Conservation (phyloP, 2,113 vertebrate species). For the zebrafish (Danio rerio) region DNA sequence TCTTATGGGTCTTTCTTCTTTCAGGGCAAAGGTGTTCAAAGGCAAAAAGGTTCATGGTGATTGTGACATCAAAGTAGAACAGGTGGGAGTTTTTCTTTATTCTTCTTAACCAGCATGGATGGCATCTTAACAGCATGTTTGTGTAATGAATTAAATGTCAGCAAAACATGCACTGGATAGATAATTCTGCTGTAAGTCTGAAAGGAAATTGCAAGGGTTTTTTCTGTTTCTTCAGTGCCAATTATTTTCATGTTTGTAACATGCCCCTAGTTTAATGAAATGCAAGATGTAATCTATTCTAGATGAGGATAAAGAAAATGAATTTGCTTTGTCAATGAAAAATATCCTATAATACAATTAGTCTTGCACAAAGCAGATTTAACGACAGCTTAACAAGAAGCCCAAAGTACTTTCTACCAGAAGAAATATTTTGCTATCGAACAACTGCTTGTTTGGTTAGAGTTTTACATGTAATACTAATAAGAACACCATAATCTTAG, state of each 20-base stretch:
- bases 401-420: neutral
- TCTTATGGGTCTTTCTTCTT: constrained; percentile 53
- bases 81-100: constrained; percentile 72
- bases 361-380: neutral
- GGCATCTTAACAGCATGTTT: neutral
- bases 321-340: constrained; percentile 4
- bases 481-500: neutral
- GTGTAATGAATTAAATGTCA: neutral
- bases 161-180: neutral
- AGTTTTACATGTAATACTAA: constrained; percentile 6
- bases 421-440: neutral
- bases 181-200: neutral
- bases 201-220: neutral
- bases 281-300: neutral
- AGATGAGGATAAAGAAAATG: neutral
- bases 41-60: constrained; percentile 88
- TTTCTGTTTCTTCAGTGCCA: neutral
- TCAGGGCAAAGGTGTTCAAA: constrained; percentile 87
- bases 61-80: constrained; percentile 89
- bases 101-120: neutral
- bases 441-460: neutral
- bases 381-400: constrained; percentile 1
- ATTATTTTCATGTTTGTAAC: constrained; percentile 9
- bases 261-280: neutral
- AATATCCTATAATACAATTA: constrained; percentile 7